Base-by-base conservation (phyloP, 2,888 invertebrate species). In the Acleris laterana region DNA sequence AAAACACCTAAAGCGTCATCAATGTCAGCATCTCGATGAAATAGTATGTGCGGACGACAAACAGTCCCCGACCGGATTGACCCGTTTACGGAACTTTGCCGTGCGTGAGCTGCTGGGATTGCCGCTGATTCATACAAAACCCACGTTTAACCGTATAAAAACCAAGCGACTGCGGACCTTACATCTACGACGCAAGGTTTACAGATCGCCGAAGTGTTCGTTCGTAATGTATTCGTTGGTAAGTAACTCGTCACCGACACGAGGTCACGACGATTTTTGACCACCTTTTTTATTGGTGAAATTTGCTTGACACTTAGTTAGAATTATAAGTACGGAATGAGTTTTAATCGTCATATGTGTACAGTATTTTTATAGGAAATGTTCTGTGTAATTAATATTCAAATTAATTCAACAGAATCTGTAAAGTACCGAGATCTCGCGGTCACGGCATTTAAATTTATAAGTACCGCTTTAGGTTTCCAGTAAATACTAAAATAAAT, bases 111-210 rank as follows among this genome's bases (percentile, higher is more conserved):
- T 74, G 76, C 74, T 68, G 89, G 90, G 85, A 87, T 88, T 89
- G 89, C 88, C 90, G 83, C 80, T 91, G 90, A 91, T 83, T 91
- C 90, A 90, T 80, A 72, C 55, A 55, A 22, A 48, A 32, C 57
- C 38, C 42, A 22, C 52, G 16, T 6, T n/a, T 16, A 28, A 46
- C 5, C 5, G n/a, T n/a, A 46, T 5, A 5, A 46, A 13, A 38
- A 38, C 38, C 13, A 38, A 38, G 4, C 38, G 13, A 38, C 13
- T 38, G 13, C 13, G 13, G 13, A 38, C 38, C 4, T 38, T 38
- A 38, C 13, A 0, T 38, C 38, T 9, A 38, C 38, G 3, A 38
- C 38, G 13, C 13, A 38, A 38, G 38, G 38, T 38, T 13, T 1
- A 38, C 38, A 4, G 38, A 38, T 38, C 38, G 3, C 38, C 38